phyloP scores from a whole-genome alignment of 2,797 vertebrate genomes.

The Pempheris klunzingeri region DNA sequence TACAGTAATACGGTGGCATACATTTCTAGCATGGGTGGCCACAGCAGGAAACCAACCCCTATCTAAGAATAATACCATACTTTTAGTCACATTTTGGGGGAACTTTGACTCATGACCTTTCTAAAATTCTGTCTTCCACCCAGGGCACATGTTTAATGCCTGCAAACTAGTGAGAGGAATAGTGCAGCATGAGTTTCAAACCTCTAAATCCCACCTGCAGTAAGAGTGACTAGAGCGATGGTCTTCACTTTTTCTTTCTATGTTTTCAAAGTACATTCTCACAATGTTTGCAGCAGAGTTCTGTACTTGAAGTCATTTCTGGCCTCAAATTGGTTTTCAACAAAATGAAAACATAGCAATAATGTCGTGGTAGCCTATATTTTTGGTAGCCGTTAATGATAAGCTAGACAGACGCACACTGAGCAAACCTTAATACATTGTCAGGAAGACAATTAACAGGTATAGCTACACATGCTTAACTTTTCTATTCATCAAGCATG shows the following conservation, averaged over 20 bases:
- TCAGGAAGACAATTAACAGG: conserved; percentile 39
- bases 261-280: neutral
- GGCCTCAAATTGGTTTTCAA: conserved; percentile 18
- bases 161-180: neutral
- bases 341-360: conserved; percentile 51
- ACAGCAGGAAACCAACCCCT: conserved; percentile 2
- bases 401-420: conserved; percentile 29
- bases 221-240: neutral
- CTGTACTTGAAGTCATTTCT: conserved; percentile 11
- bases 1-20: neutral
- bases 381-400: conserved; percentile 43
- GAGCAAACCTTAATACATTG: conserved; percentile 17
- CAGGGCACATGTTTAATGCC: neutral
- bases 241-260: neutral
- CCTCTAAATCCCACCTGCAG: conserved; percentile 4
- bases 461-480: neutral
- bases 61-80: neutral
- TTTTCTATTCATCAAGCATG: neutral
- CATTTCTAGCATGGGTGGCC: neutral
- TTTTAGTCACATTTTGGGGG: neutral
- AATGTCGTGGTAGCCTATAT: conserved; percentile 39
- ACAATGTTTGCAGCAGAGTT: neutral
- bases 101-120: neutral
- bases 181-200: neutral
- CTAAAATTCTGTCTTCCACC: neutral